phyloP scores from a whole-genome alignment of 1,140 invertebrate genomes.

The Metaphire vulgaris region DNA sequence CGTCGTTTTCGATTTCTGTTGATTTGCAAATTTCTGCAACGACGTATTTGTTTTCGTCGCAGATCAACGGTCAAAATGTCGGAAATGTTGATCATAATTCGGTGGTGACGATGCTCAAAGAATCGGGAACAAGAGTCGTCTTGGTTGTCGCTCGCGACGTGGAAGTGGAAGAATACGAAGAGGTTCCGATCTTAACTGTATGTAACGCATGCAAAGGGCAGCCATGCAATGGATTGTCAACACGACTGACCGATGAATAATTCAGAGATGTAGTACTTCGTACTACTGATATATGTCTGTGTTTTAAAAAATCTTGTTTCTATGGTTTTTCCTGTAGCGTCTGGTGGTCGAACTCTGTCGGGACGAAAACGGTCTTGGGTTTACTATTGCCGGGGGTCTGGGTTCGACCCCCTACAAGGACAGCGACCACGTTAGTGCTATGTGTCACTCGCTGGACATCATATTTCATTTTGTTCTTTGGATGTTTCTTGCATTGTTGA shows the following conservation, averaged over 20 bases:
- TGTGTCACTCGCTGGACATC: no score
- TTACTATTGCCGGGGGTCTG: slow-evolving; percentile 90
- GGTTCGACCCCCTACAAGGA: slow-evolving; percentile 75
- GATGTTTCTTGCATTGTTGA: not conserved
- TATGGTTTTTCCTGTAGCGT: no score
- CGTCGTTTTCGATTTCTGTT: no score
- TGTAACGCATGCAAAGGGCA: no score
- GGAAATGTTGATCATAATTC: slow-evolving; percentile 71
- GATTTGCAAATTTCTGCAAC: no score
- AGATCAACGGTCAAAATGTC: slow-evolving; percentile 71
- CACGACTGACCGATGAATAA: no score
- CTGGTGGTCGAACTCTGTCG: slow-evolving; percentile 81
- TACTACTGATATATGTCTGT: no score
- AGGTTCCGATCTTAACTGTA: no score
- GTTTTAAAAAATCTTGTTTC: no score
- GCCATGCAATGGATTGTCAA: no score
- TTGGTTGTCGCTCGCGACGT: slow-evolving; percentile 71
- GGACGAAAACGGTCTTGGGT: slow-evolving; percentile 83
- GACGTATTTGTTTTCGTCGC: slow-evolving; percentile 10
- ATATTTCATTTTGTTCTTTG: no score
- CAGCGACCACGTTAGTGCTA: slow-evolving; percentile 44
- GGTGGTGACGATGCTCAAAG: slow-evolving; percentile 90
- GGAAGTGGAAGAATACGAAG: not conserved
- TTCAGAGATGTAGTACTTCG: no score
- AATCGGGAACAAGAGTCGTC: slow-evolving; percentile 71